A percentile compares a stretch with the other conserved stretches of the same genome.
Conservation (phyloP, 2,113 vertebrate genomes). For the Craseonycteris thonglongyai region DNA sequence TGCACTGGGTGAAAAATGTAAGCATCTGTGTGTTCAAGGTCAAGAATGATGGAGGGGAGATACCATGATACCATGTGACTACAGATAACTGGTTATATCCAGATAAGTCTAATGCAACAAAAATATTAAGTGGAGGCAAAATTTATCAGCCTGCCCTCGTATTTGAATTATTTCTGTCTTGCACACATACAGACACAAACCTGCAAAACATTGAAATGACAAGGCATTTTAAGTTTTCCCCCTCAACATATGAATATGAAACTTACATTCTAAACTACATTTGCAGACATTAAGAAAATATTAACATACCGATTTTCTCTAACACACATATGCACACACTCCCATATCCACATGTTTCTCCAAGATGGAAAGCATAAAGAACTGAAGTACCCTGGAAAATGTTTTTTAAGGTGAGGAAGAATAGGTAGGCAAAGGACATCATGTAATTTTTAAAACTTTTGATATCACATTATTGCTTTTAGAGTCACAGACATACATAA, state of each 20-base stretch:
- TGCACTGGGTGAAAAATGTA: too few relatives aligned
- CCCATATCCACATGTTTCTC: not conserved
- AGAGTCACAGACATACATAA: not conserved
- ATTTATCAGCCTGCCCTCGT: too few relatives aligned
- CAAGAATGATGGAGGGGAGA: too few relatives aligned
- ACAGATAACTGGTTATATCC: too few relatives aligned
- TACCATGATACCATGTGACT: too few relatives aligned
- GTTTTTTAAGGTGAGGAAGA: not conserved
- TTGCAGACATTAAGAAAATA: not conserved
- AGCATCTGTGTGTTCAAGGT: too few relatives aligned
- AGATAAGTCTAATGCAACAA: too few relatives aligned
- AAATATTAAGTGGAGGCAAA: too few relatives aligned
- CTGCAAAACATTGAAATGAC: not conserved
- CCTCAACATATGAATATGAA: not conserved
- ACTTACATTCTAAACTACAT: not conserved
- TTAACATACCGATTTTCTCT: not conserved
- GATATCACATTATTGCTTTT: not conserved
- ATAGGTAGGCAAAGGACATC: not conserved
- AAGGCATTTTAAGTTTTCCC: not conserved
- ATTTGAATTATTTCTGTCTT: not conserved
- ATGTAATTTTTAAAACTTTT: not conserved
- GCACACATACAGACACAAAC: too few relatives aligned
- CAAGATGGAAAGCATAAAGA: not conserved
- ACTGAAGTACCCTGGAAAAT: not conserved
- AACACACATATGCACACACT: not conserved